These are phyloP conservation scores for Ophion ventricosus DNA, from an alignment of 2,888 invertebrate genomes.

Conservation along the genomic window DNA sequence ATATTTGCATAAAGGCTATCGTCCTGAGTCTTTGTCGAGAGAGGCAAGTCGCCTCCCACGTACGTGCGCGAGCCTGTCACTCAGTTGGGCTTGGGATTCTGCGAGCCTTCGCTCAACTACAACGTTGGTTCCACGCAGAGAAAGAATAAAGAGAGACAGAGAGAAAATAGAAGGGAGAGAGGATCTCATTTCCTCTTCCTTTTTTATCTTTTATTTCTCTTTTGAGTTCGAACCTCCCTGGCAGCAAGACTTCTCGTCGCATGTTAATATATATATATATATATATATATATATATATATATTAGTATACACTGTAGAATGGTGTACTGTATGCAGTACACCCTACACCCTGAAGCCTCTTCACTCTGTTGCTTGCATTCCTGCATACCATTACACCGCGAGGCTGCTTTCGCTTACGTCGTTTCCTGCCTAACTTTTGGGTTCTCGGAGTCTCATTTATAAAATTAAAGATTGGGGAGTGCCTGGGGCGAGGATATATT, in stretches of 20 bases:
- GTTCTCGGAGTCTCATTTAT: slow-evolving; percentile 42
- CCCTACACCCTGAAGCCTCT: slow-evolving; percentile 75
- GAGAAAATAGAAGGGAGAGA: slow-evolving; percentile 46
- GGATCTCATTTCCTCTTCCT: slow-evolving; percentile 65
- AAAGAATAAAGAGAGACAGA: slow-evolving; percentile 40
- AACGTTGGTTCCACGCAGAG: slow-evolving; percentile 42
- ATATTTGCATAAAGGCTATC: slow-evolving; percentile 80
- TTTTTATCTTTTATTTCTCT: slow-evolving; percentile 61
- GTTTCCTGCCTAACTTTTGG: slow-evolving; percentile 74
- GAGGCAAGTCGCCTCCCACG: slow-evolving; percentile 79
- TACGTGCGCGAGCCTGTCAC: slow-evolving; percentile 80
- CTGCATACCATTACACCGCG: slow-evolving; percentile 81
- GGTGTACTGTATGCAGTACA: slow-evolving; percentile 52
- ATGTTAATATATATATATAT: too few species aligned
- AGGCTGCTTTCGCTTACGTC: slow-evolving; percentile 72
- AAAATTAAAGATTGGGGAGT: slow-evolving; percentile 40
- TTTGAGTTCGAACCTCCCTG: slow-evolving; percentile 76
- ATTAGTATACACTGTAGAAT: not conserved
- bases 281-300: too few species aligned
- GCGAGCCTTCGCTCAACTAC: slow-evolving; percentile 69
- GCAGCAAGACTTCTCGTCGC: slow-evolving; percentile 64
- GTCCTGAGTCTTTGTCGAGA: slow-evolving; percentile 77
- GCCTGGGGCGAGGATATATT: not conserved
- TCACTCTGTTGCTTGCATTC: slow-evolving; percentile 78
- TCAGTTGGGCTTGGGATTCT: slow-evolving; percentile 75